Evolutionary conservation across 2,113 vertebrate species (phyloP).

Genomic region (Psilopogon haemacephalus): DNA sequence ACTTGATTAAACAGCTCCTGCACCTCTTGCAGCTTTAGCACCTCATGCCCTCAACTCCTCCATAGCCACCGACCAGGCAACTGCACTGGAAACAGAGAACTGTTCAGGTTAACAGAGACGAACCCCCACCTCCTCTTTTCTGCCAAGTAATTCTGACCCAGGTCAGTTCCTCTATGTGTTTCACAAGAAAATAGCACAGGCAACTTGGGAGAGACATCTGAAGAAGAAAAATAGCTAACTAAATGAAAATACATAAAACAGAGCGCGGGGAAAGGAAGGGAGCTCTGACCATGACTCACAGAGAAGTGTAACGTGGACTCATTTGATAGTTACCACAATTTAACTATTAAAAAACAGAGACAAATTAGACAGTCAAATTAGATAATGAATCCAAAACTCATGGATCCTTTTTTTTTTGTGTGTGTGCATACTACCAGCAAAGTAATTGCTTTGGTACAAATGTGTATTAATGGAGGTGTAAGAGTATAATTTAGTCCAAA

Average conservation of each 20-base stretch:
- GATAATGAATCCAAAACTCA: neutral
- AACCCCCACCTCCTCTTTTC: neutral
- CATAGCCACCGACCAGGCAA: neutral
- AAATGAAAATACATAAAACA: too few species aligned
- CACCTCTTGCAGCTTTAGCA: neutral
- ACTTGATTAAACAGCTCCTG: neutral
- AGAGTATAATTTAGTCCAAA: neutral
- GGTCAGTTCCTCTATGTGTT: neutral
- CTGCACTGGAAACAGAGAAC: neutral
- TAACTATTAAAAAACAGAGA: neutral
- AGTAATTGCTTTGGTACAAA: neutral
- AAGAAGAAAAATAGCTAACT: neutral
- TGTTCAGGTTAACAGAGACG: rapidly evolving
- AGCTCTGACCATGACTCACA: neutral
- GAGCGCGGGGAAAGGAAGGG: neutral
- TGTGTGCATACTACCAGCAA: neutral
- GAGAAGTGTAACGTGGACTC: neutral
- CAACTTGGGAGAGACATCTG: neutral
- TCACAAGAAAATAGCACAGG: neutral
- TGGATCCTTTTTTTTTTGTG: neutral
- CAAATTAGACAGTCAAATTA: neutral
- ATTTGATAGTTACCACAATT: neutral
- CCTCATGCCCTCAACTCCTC: neutral
- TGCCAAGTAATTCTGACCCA: neutral
- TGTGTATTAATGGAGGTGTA: neutral